phyloP scores from a whole-genome alignment of 2,113 vertebrate genomes.

The Chionomys nivalis region DNA sequence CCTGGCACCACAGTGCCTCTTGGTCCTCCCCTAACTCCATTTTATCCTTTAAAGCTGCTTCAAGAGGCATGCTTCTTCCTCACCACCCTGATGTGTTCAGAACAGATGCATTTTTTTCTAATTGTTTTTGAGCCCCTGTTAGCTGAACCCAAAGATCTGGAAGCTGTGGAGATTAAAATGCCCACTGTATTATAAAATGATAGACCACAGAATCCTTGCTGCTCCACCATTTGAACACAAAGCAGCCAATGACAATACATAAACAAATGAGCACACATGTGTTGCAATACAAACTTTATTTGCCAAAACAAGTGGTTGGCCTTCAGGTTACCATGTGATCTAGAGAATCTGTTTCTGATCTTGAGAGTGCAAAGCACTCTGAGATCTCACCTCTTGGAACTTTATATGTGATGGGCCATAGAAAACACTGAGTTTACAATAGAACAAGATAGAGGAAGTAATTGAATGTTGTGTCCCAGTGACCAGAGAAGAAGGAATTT shows the following conservation, averaged over 20 bases:
- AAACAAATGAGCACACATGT: neutral
- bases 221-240: neutral
- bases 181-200: neutral
- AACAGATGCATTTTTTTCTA: neutral
- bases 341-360: neutral
- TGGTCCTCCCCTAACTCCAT: neutral
- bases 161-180: neutral
- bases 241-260: neutral
- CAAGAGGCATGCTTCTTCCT: neutral
- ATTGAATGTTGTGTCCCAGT: neutral
- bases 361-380: neutral
- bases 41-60: neutral
- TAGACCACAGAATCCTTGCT: neutral
- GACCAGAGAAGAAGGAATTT: neutral
- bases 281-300: neutral
- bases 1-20: neutral
- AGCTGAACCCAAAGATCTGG: neutral
- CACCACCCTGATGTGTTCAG: neutral
- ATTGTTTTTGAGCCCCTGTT: neutral
- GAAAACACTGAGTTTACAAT: neutral
- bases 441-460: neutral
- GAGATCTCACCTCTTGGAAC: neutral
- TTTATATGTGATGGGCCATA: neutral
- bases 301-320: neutral
- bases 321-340: neutral